These are phyloP conservation scores for Thyatira batis DNA, from an alignment of 2,888 invertebrate species.

Conservation along the genomic window DNA sequence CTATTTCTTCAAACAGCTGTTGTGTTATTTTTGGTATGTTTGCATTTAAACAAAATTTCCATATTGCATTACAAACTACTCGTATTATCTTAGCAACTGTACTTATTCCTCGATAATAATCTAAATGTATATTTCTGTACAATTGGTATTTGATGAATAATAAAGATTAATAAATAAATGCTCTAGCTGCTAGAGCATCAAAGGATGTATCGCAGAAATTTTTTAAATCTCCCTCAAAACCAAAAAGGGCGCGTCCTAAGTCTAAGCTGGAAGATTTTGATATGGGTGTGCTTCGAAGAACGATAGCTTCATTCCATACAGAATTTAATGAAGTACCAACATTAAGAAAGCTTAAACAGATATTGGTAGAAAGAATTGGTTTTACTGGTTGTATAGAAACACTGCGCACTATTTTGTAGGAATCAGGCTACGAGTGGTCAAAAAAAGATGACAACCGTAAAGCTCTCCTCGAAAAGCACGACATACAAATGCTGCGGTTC, in stretches of 20 bases:
- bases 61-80: conserved; percentile 23
- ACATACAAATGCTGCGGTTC: conserved; percentile 19
- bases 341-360: conserved; percentile 17
- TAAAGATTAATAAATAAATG: conserved; percentile 29
- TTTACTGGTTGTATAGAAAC: conserved; percentile 26
- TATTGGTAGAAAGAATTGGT: conserved; percentile 21
- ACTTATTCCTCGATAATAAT: conserved; percentile 24
- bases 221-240: conserved; percentile 10
- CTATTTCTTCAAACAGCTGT: conserved; percentile 21
- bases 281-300: conserved; percentile 9
- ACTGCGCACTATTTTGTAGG: conserved; percentile 17
- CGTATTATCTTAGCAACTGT: conserved; percentile 22
- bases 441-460: conserved; percentile 21
- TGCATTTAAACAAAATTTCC: conserved; percentile 18
- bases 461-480: conserved; percentile 21
- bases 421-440: conserved; percentile 23
- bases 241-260: conserved; percentile 4
- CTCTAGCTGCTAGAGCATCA: too few species aligned
- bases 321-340: conserved; percentile 22
- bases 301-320: conserved; percentile 7
- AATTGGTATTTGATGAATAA: conserved; percentile 6
- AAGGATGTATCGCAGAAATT: too few species aligned
- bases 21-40: conserved; percentile 20
- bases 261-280: conserved; percentile 9
- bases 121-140: conserved; percentile 11